A percentile compares a stretch with the other conserved stretches of the same genome.
Conservation (phyloP, 2,113 vertebrate genomes). For the Bubo scandiacus region DNA sequence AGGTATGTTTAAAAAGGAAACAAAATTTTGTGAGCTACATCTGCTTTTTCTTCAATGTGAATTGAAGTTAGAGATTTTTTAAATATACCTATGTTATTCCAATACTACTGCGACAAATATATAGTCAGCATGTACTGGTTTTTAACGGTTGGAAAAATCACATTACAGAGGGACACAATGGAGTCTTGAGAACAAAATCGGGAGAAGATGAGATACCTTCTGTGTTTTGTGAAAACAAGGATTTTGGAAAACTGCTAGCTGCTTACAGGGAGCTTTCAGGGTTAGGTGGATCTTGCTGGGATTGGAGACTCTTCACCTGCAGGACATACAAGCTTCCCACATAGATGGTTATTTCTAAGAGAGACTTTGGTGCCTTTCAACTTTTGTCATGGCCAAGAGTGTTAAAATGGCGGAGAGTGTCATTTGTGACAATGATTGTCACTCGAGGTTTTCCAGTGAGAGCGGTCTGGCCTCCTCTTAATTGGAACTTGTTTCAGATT, state of each 20-base stretch:
- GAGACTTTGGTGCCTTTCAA: not conserved
- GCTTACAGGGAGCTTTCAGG: not conserved
- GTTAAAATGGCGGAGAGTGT: not conserved
- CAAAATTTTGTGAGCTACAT: not conserved
- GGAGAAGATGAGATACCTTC: not conserved
- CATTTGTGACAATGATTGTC: not conserved
- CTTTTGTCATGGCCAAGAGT: not conserved
- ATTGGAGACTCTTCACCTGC: not conserved
- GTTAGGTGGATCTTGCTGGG: not conserved
- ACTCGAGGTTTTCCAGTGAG: not conserved
- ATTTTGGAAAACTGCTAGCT: not conserved
- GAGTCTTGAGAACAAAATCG: not conserved
- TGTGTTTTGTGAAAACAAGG: not conserved
- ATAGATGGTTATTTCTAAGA: not conserved
- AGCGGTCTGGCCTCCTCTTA: not conserved
- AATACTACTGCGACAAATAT: not conserved
- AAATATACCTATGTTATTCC: not conserved
- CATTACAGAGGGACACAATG: not conserved
- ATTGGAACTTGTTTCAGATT: not conserved
- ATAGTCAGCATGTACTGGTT: not conserved
- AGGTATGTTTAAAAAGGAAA: not conserved
- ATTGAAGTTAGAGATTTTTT: not conserved
- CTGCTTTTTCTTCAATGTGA: not conserved
- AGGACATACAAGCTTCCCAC: not conserved
- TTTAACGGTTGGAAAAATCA: not conserved